Evolutionary conservation across 1,140 invertebrate genomes (phyloP), one percentile per base, ranked within the genome.

Genomic region (Phymorhynchus buccinoides): DNA sequence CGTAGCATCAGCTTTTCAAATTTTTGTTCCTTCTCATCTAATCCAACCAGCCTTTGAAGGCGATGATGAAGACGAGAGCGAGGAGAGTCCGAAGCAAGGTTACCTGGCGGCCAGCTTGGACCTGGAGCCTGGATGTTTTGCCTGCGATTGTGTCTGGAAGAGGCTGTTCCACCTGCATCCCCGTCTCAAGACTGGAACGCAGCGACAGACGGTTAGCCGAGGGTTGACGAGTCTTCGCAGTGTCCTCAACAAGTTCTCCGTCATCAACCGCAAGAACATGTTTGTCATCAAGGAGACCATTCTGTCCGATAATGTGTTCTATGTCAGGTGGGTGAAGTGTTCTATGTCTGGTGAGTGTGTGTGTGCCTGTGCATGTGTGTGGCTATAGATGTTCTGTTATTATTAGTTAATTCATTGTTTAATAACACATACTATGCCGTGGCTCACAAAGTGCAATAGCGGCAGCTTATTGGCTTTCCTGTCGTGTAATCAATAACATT

Each of bases 191-290:
- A 95, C 95, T 12, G 95, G 95, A 0, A 94, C 95, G 62, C 95
- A 95, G 41, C 95, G 95, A 88, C 16, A 94, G 94, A 84, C 75
- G 1, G 14, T 41, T 12, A 62, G 86, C 84, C 84, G 88, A 90
- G 94, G 94, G 77, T 88, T 95, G 27, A 89, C 93, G 85, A 93
- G 96, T 18, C 92, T 97, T 35, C 94, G 95, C 83, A 94, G 94
- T 35, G 95, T 96, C 9, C 92, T 97, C 2, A 96, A 95, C 89
- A 95, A 95, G 62, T 96, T 97, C 88, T 95, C 95, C 1, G 96
- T 97, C 0, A 95, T 94, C 83, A 97, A 97, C 90, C 93, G 96
- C 77, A 95, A 93, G 78, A 97, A 97, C 90, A 96, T 97, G 96
- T 97, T 97, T 94, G 96, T 97, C 95, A 96, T 92, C 94, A 95